Evolutionary conservation across 2,113 vertebrate genomes (phyloP).

Genomic region (Callaeas wilsoni): DNA sequence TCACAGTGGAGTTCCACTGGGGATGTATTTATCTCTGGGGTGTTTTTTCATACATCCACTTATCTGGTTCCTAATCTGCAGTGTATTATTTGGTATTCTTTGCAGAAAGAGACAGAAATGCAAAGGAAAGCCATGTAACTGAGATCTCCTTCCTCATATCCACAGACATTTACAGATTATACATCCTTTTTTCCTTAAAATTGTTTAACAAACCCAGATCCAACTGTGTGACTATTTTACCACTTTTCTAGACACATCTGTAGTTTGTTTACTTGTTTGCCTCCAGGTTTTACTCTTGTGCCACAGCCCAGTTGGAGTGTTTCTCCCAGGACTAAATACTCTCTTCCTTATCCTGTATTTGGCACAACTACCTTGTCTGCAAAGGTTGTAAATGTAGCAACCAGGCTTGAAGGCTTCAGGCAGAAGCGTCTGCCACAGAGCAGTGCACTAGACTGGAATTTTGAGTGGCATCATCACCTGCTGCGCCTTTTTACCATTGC

Average conservation of each 20-base stretch:
- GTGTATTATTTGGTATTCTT: not conserved
- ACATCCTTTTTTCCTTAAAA: not conserved
- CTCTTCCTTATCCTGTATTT: not conserved
- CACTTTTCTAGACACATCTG: not conserved
- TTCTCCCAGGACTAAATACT: not conserved
- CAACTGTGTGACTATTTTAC: not conserved
- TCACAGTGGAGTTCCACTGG: not conserved
- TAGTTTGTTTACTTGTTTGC: not conserved
- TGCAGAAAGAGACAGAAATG: not conserved
- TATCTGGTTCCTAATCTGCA: not conserved
- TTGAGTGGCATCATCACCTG: constrained; percentile 30
- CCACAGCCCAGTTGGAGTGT: not conserved
- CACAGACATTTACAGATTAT: not conserved
- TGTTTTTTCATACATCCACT: not conserved
- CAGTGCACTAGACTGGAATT: constrained; percentile 12
- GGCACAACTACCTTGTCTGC: not conserved
- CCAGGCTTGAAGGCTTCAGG: not conserved
- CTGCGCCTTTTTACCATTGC: not conserved
- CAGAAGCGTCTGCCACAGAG: not conserved
- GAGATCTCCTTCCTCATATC: not conserved
- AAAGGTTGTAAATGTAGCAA: not conserved
- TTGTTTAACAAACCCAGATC: not conserved
- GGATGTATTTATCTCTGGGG: not conserved
- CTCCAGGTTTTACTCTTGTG: not conserved
- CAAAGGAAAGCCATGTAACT: not conserved